Percentiles rank a stretch among this genome's conserved stretches.
These are phyloP conservation scores for Coranthus polyacanthus DNA, from an alignment of 2,797 vertebrate genomes.

Conservation along the genomic window DNA sequence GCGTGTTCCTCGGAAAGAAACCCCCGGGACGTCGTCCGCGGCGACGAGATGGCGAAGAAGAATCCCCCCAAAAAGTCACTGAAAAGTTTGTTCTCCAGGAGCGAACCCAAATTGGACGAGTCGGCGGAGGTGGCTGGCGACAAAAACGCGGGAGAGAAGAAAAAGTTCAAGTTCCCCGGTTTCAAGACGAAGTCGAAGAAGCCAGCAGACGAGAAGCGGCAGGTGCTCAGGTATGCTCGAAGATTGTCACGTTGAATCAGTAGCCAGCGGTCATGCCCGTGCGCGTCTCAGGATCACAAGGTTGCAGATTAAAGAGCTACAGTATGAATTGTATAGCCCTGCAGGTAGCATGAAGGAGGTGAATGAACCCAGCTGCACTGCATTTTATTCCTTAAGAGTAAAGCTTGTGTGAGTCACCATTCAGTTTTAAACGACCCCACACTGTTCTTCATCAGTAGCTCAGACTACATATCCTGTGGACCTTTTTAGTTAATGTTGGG, in stretches of 20 bases:
- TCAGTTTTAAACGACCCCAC: background rate
- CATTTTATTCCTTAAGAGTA: no score
- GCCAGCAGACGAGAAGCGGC: slow-evolving; percentile 8
- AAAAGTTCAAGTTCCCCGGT: slow-evolving; percentile 58
- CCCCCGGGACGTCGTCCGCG: background rate
- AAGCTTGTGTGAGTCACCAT: no score
- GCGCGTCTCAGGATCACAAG: slow-evolving; percentile 5
- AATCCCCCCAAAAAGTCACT: slow-evolving; percentile 47
- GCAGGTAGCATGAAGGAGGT: background rate
- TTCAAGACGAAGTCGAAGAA: slow-evolving; percentile 60
- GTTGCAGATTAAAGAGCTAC: background rate
- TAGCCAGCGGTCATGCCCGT: background rate
- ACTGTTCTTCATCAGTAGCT: background rate
- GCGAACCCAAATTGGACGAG: slow-evolving; percentile 36
- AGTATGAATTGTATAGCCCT: no score
- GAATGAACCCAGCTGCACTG: no score
- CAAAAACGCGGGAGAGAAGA: slow-evolving; percentile 40
- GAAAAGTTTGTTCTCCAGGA: slow-evolving; percentile 70
- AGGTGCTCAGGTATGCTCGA: slow-evolving; percentile 56
- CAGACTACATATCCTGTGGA: no score
- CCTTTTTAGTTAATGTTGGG: no score
- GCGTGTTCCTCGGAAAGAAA: background rate
- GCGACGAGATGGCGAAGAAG: slow-evolving; percentile 66
- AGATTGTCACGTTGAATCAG: background rate
- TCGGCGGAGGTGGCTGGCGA: slow-evolving; percentile 18